A percentile compares a stretch with the other conserved stretches of the same genome.
Conservation (phyloP, 2,797 vertebrate genomes). For the Arrhamphus sclerolepis region DNA sequence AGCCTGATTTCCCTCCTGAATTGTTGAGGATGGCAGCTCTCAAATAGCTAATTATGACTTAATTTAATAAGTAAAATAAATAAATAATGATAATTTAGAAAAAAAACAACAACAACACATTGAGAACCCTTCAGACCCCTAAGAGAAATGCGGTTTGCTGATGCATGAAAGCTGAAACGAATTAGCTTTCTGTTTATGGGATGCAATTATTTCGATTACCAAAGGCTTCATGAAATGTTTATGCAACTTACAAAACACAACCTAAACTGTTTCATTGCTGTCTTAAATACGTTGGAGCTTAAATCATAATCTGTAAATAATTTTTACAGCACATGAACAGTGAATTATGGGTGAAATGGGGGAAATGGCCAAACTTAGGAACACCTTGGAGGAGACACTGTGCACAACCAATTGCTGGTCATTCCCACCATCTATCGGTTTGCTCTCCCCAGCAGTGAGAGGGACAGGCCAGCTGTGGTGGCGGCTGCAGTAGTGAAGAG, state of each 20-base stretch:
- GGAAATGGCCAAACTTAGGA: slow-evolving; percentile 6
- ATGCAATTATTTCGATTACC: slow-evolving; percentile 19
- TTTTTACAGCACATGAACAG: slow-evolving; percentile 9
- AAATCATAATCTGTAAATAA: neutral
- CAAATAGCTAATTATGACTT: slow-evolving; percentile 67
- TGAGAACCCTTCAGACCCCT: slow-evolving; percentile 23
- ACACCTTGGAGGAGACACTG: slow-evolving; percentile 32
- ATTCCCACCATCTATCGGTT: slow-evolving; percentile 68
- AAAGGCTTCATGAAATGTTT: slow-evolving; percentile 10
- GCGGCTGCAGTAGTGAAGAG: slow-evolving; percentile 78
- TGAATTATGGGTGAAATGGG: slow-evolving; percentile 5
- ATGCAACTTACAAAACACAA: neutral
- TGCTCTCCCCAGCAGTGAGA: slow-evolving; percentile 80
- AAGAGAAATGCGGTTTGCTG: slow-evolving; percentile 31
- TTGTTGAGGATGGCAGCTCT: slow-evolving; percentile 58
- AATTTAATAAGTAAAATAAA: slow-evolving; percentile 57
- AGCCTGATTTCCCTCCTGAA: slow-evolving; percentile 60
- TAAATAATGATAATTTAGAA: too few relatives aligned
- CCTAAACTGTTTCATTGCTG: neutral
- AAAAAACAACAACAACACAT: neutral
- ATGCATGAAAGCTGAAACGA: slow-evolving; percentile 38
- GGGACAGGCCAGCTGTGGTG: slow-evolving; percentile 74
- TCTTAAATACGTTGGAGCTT: slow-evolving; percentile 15
- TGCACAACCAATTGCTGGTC: slow-evolving; percentile 48
- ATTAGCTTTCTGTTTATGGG: slow-evolving; percentile 24